Conservation (phyloP, 2,888 invertebrate species). For the Acronicta aceris region DNA sequence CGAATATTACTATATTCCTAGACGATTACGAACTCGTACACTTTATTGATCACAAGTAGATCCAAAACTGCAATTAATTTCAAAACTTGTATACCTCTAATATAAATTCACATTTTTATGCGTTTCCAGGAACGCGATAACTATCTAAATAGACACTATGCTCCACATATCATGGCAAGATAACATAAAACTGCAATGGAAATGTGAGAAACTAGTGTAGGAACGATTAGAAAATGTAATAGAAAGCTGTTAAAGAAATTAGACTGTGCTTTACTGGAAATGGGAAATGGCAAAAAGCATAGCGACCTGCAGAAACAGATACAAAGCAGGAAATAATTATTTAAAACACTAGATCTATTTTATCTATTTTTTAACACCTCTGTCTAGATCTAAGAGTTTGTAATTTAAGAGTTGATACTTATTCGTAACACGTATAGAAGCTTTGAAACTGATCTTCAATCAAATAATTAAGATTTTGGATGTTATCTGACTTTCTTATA, state of each 20-base stretch:
- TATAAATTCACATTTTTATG: conserved; percentile 14
- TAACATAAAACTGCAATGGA: conserved; percentile 31
- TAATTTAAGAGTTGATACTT: background rate
- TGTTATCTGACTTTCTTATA: too few species aligned
- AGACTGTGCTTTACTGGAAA: conserved; percentile 27
- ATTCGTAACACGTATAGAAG: too few species aligned
- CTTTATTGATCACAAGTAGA: too few species aligned
- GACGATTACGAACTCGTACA: too few species aligned
- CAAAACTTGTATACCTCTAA: conserved; percentile 10
- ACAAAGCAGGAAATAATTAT: conserved; percentile 23
- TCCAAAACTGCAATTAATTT: conserved; percentile 7
- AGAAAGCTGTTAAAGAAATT: conserved; percentile 38
- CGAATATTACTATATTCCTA: too few species aligned
- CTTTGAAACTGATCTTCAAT: too few species aligned
- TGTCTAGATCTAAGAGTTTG: too few species aligned
- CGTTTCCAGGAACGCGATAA: conserved; percentile 21
- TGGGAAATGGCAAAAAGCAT: conserved; percentile 22
- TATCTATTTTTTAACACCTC: conserved; percentile 1
- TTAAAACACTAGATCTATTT: conserved; percentile 28
- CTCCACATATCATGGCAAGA: conserved; percentile 27
- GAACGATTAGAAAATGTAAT: conserved; percentile 19
- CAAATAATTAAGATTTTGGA: background rate
- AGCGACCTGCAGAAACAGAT: conserved; percentile 16
- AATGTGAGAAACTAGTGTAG: conserved; percentile 22
- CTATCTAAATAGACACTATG: conserved; percentile 36